Percentiles rank a stretch among this genome's conserved stretches.
These are phyloP conservation scores for Zaprionus obscuricornis DNA, from an alignment of 2,888 invertebrate genomes.

Conservation along the genomic window DNA sequence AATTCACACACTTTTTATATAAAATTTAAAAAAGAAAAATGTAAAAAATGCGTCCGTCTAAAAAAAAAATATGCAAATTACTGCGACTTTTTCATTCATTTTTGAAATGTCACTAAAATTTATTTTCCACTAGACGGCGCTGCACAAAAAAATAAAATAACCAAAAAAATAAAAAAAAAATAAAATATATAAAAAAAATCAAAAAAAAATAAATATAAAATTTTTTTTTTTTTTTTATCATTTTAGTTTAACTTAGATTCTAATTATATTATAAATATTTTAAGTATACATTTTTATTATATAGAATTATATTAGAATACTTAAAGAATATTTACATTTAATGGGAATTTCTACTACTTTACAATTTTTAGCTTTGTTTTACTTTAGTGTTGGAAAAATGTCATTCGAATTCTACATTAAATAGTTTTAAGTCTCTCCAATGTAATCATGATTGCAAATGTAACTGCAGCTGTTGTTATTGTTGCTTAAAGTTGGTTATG, in stretches of 20 bases:
- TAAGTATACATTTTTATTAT: too few species aligned
- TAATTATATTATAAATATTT: neutral
- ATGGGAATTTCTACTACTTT: too few species aligned
- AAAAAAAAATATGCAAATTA: conserved; percentile 34
- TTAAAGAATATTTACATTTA: too few species aligned
- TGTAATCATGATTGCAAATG: too few species aligned
- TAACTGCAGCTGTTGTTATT: too few species aligned
- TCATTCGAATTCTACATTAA: too few species aligned
- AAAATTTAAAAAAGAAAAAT: conserved; percentile 51
- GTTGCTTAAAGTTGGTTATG: too few species aligned
- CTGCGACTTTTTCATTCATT: conserved; percentile 2
- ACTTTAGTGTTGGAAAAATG: too few species aligned
- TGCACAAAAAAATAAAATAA: conserved; percentile 37
- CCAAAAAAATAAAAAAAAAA: too few species aligned
- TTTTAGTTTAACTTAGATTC: neutral
- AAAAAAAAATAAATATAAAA: neutral
- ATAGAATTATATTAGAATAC: too few species aligned
- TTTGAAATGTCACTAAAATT: conserved; percentile 15
- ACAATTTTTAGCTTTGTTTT: too few species aligned
- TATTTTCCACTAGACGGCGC: conserved; percentile 48
- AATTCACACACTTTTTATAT: conserved; percentile 34
- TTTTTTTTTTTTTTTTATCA: neutral
- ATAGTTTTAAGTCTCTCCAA: too few species aligned
- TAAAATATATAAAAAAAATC: conserved; percentile 20
- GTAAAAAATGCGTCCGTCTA: conserved; percentile 62